phyloP scores from a whole-genome alignment of 2,888 invertebrate genomes.

The Lobophora halterata region DNA sequence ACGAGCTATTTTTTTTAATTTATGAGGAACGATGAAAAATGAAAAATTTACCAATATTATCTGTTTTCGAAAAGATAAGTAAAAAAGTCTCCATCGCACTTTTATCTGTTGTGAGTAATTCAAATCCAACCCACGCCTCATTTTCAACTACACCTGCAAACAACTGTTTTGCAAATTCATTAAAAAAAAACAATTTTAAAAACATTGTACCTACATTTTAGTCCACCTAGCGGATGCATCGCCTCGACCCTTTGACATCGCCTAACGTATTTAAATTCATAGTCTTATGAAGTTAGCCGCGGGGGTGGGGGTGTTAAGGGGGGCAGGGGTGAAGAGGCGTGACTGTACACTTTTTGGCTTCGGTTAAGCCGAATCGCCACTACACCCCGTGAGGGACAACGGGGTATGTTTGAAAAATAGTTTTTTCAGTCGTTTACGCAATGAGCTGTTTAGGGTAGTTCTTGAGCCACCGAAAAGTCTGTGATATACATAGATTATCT shows the following conservation, averaged over 20 bases:
- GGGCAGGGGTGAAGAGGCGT: slow-evolving; percentile 51
- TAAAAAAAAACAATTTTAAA: no score
- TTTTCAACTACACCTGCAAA: neutral
- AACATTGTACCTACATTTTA: slow-evolving; percentile 45
- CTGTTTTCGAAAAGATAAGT: no score
- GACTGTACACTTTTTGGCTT: slow-evolving; percentile 81
- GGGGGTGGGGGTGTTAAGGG: slow-evolving; percentile 36
- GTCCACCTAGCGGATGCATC: slow-evolving; percentile 52
- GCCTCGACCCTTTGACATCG: slow-evolving; percentile 73
- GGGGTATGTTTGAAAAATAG: slow-evolving; percentile 31
- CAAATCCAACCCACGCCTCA: no score
- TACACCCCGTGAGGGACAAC: slow-evolving; percentile 33
- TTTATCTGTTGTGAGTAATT: no score
- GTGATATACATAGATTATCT: no score
- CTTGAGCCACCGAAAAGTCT: no score
- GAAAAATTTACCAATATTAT: no score
- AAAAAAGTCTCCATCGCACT: no score
- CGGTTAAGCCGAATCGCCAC: slow-evolving; percentile 76
- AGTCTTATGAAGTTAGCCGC: slow-evolving; percentile 79
- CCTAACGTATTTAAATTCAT: slow-evolving; percentile 80
- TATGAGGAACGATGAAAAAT: no score
- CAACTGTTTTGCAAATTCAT: no score
- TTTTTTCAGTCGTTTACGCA: slow-evolving; percentile 17
- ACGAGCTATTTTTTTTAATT: no score
- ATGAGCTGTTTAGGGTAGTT: no score